phyloP scores from a whole-genome alignment of 1,140 invertebrate species.

The Aphaenogaster floridana region DNA sequence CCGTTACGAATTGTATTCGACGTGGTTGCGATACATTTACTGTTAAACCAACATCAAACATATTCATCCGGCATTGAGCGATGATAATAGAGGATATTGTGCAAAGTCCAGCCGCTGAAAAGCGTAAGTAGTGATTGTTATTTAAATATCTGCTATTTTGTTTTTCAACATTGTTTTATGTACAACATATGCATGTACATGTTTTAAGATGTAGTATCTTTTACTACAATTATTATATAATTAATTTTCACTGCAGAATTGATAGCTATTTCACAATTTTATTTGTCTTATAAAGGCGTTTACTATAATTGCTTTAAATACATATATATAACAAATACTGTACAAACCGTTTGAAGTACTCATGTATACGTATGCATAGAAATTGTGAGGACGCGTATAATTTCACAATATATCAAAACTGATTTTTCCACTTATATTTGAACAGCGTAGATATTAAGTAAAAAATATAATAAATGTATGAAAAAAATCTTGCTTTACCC shows the following conservation, averaged over 20 bases:
- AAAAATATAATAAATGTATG: background rate
- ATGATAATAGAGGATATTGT: background rate
- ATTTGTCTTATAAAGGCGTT: background rate
- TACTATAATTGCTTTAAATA: background rate
- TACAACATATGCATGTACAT: background rate
- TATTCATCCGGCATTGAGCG: background rate
- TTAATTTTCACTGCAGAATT: background rate
- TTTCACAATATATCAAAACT: background rate
- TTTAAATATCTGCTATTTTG: slow-evolving; percentile 1
- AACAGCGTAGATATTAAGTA: background rate
- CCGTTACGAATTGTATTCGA: background rate
- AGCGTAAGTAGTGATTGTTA: background rate
- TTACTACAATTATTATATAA: background rate
- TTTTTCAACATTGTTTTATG: background rate
- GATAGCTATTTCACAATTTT: background rate
- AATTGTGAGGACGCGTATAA: background rate
- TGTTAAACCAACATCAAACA: background rate
- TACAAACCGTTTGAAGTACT: background rate
- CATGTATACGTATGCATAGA: background rate
- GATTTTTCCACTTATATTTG: background rate
- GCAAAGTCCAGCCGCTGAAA: background rate
- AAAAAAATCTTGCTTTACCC: slow-evolving; percentile 8
- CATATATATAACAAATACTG: background rate
- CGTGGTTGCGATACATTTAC: background rate
- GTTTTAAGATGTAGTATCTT: background rate